Percentiles rank a stretch among this genome's conserved stretches.
phyloP scores from a whole-genome alignment of 2,888 invertebrate species.

The Lagria hirta region DNA sequence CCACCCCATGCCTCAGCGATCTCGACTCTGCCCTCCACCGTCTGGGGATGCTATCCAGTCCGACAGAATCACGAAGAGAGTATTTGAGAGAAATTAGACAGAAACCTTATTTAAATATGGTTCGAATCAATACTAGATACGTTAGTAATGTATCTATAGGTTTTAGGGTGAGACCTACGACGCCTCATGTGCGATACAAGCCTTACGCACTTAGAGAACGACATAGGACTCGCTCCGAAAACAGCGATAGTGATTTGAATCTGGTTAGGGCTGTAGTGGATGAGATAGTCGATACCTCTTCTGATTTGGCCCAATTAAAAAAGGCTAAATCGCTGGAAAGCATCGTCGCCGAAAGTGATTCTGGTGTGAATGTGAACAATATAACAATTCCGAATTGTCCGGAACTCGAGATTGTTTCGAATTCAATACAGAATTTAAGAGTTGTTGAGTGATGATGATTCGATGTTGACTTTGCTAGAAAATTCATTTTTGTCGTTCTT shows the following conservation, averaged over 20 bases:
- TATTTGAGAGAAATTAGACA: conserved; percentile 58
- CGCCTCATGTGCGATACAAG: conserved; percentile 58
- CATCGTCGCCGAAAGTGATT: conserved; percentile 54
- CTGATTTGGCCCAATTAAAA: conserved; percentile 52
- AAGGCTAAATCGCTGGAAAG: conserved; percentile 66
- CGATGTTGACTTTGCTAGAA: no score
- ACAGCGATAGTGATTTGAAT: conserved; percentile 63
- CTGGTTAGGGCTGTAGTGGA: conserved; percentile 59
- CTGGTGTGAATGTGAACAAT: conserved; percentile 31
- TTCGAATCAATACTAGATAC: conserved; percentile 59
- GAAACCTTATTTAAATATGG: conserved; percentile 53
- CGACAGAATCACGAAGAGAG: conserved; percentile 61
- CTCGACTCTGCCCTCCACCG: conserved; percentile 63
- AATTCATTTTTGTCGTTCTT: no score
- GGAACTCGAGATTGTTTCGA: conserved; percentile 64
- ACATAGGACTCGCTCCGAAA: conserved; percentile 62
- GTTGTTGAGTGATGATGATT: conserved; percentile 57
- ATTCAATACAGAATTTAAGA: conserved; percentile 63
- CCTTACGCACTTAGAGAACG: conserved; percentile 55
- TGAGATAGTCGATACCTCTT: conserved; percentile 35
- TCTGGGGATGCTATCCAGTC: conserved; percentile 63
- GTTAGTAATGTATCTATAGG: conserved; percentile 66
- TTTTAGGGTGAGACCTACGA: conserved; percentile 57
- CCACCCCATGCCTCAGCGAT: conserved; percentile 51
- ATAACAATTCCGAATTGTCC: conserved; percentile 44